These are phyloP conservation scores for Echinometra lucunter DNA, from an alignment of 53 echinoderm and acorn worm species.

Conservation along the genomic window DNA sequence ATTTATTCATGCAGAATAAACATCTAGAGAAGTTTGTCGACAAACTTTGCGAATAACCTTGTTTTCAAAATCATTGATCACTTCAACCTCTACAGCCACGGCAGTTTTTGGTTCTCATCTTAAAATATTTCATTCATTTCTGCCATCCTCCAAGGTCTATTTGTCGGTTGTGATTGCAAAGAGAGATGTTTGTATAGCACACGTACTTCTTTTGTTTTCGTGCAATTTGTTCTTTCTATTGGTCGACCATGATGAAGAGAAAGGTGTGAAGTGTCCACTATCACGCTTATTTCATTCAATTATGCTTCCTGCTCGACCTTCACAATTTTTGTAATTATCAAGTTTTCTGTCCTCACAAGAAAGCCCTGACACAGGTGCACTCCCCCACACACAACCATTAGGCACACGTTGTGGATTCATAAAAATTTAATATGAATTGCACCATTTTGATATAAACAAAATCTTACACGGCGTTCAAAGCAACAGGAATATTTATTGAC, in stretches of 20 bases:
- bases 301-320: background rate
- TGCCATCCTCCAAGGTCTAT: background rate
- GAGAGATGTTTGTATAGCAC: background rate
- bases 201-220: conserved; percentile 1
- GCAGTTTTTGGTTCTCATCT: background rate
- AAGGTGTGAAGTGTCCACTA: conserved; percentile 35
- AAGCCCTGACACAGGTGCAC: background rate
- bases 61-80: background rate
- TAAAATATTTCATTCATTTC: background rate
- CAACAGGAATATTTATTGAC: background rate
- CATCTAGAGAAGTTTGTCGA: background rate
- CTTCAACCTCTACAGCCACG: background rate
- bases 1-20: too few relatives aligned
- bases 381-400: background rate
- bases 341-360: background rate
- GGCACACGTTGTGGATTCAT: background rate
- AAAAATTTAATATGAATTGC: background rate
- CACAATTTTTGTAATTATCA: background rate
- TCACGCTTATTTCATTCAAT: background rate
- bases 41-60: background rate
- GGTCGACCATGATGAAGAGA: background rate
- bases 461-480: background rate
- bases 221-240: background rate
- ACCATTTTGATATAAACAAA: background rate
- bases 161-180: background rate